These are phyloP conservation scores for Diceros bicornis DNA, from an alignment of 2,797 vertebrate genomes.

Conservation along the genomic window DNA sequence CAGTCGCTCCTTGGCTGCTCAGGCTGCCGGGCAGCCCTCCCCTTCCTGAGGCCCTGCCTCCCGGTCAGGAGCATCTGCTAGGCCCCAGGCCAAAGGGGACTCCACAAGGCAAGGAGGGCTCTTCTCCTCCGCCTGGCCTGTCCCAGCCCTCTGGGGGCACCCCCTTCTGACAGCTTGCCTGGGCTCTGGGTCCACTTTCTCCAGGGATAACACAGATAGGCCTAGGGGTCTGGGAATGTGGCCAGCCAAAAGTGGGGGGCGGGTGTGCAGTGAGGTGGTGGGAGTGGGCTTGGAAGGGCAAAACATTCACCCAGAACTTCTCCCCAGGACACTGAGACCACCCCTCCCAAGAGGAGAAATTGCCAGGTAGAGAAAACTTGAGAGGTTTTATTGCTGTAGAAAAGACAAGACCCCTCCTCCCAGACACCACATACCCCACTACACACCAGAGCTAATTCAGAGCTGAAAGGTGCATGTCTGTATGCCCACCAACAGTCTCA, in stretches of 20 bases:
- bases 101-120: constrained; percentile 46
- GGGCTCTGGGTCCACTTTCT: neutral
- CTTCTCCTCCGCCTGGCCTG: neutral
- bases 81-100: neutral
- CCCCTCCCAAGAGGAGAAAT: neutral
- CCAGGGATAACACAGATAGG: neutral
- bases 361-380: constrained; percentile 55
- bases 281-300: neutral
- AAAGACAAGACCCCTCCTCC: constrained; percentile 27
- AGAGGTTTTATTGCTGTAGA: constrained; percentile 84
- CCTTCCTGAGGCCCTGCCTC: neutral
- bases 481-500: constrained; percentile 60
- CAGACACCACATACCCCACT: neutral
- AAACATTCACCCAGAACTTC: neutral
- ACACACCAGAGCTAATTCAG: constrained; percentile 77
- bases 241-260: neutral
- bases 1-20: neutral
- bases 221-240: neutral
- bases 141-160: neutral
- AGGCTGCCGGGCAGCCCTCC: neutral
- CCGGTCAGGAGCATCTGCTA: neutral
- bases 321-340: neutral
- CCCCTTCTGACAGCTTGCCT: neutral
- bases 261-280: neutral
- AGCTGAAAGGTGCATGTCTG: constrained; percentile 87